Base-by-base conservation (phyloP, 2,113 vertebrate genomes). In the Conger conger region DNA sequence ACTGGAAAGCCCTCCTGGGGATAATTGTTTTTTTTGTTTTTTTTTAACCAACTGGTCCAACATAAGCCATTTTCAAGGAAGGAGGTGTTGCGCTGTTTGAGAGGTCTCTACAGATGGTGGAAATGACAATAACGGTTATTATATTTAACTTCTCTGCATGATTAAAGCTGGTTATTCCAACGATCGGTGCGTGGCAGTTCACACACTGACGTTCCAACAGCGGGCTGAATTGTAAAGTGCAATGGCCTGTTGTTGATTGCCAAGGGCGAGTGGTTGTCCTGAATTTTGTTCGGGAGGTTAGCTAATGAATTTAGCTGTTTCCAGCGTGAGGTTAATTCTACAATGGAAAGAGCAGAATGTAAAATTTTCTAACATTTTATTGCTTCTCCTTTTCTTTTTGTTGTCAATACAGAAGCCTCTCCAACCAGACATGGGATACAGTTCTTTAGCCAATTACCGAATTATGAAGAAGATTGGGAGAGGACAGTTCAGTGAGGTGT, bases 401-500 rank as follows among this genome's bases (percentile, higher is more conserved):
- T 50, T n/a, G 23, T 17, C 42, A 30, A 92, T 93, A 53, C 93
- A 99, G 97, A 99, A 98, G 93, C 96, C 96, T 42, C 92, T 99
- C 86, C 95, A 97, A 85, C 97, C 96, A 0, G 98, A 99, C 83
- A 97, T 99, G 97, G 98, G 97, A 87, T 96, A 99, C 82, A 99
- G 97, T 80, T 97, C 96, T 0, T 93, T 99, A 88, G 97, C 96
- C 87, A 99, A 99, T 94, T 99, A 98, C 91, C 96, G 95, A 88
- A 99, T 99, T 88, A 97, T 97, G 92, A 99, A 99, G 89, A 99
- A 98, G 92, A 99, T 99, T 76, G 97, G 98, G 79, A 96, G 97
- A 73, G 98, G 98, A 82, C 98, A 99, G 88, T 99, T 99, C 91
- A 99, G 98, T 85, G 98, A 99, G 94, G 98, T 99, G 82, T 99